phyloP scores from a whole-genome alignment of 1,140 invertebrate species.

The Geopemphigus sp. region DNA sequence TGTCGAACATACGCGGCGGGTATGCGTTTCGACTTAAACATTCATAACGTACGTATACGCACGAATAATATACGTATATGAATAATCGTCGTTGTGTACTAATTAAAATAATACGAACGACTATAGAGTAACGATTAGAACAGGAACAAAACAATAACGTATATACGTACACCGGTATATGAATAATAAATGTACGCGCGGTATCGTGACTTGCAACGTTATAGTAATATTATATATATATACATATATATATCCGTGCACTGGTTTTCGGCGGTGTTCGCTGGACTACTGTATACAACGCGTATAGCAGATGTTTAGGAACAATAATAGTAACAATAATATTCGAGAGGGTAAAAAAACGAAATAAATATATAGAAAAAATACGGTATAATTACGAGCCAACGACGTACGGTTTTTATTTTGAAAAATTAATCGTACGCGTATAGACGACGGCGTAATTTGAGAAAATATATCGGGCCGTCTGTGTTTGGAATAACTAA shows the following conservation, averaged over 20 bases:
- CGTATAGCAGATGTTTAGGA: conserved; percentile 9
- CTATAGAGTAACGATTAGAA: not conserved
- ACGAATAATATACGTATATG: too few relatives aligned
- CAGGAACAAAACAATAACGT: too few relatives aligned
- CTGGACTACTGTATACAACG: not conserved
- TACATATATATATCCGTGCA: not conserved
- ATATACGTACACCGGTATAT: not conserved
- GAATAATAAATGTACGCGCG: conserved; percentile 10
- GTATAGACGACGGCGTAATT: not conserved
- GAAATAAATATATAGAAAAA: not conserved
- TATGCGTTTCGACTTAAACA: not conserved
- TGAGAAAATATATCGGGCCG: not conserved
- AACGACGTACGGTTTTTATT: not conserved
- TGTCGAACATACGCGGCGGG: not conserved
- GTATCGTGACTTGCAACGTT: conserved; percentile 40
- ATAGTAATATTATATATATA: not conserved
- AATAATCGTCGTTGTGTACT: too few relatives aligned
- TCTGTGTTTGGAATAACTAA: not conserved
- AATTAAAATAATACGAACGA: conserved; percentile 4
- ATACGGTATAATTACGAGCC: not conserved
- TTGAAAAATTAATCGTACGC: not conserved
- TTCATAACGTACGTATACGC: too few relatives aligned
- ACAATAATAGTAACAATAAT: not conserved
- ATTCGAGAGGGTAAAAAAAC: not conserved
- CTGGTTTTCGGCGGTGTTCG: not conserved